Evolutionary conservation across 2,888 invertebrate species (phyloP), one percentile per base, ranked within the genome.

Genomic region (Adelognathus sp.): DNA sequence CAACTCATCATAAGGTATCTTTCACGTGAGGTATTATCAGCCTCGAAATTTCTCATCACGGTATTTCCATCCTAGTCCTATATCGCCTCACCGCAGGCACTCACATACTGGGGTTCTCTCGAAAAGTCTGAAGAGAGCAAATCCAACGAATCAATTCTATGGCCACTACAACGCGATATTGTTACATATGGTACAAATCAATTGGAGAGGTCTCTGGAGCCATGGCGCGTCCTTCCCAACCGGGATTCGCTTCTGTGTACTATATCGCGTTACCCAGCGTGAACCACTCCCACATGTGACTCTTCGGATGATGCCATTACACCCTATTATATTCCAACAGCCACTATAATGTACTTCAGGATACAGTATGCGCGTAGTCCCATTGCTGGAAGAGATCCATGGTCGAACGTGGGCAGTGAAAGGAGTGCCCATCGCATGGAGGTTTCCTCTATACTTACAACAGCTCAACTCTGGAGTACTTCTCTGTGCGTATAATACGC

Each of bases 281-380:
- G 11, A 14, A 21, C 33, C 66, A 61, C 66, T 77, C 71, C 31
- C 54, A 66, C 64, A 44, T 66, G 60, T 69, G 73, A 73, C 73
- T 77, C 73, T 63, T 50, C 27, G 66, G 24, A 66, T 66, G 73
- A 77, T 73, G 73, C 73, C 63, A 72, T 77, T 72, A 61, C 60
- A 61, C 60, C 66, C 54, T 64, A 66, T 71, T 71, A 71, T 66
- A 52, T 52, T 50, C 36, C 44, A 67, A 58, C 27, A 72, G 73
- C 56, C 36, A 56, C 39, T 64, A 27, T 16, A 58, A 21, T 29
- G 44, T 29, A 58, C 66, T 64, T 64, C n/a, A 64, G 24, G 21
- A 24, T 64, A 50, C n/a, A 46, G 16, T 50, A 41, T 18, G 50
- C n/a, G 36, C 24, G 63, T n/a, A 27, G 64, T n/a, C n/a, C n/a